These are phyloP conservation scores for Phrynosoma platyrhinos DNA, from an alignment of 2,113 vertebrate genomes.

Conservation along the genomic window DNA sequence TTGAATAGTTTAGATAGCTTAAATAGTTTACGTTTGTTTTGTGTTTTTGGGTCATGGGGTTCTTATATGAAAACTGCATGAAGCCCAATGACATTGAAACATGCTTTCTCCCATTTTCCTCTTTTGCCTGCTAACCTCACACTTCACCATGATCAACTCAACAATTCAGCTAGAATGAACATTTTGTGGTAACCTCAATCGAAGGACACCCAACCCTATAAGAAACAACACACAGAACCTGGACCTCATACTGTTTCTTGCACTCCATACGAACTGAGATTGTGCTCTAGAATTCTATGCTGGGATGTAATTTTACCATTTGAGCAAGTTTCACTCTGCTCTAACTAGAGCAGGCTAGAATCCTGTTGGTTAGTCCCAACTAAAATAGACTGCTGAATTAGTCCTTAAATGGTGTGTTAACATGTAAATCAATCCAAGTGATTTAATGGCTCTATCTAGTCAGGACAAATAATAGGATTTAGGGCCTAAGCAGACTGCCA, in stretches of 20 bases:
- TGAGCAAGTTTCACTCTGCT: background rate
- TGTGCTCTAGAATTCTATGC: background rate
- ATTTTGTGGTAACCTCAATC: background rate
- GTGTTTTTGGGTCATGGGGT: background rate
- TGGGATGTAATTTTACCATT: background rate
- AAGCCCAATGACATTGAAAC: background rate
- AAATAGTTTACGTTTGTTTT: background rate
- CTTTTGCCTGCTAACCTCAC: background rate
- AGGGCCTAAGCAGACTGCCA: too few relatives aligned
- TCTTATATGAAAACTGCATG: background rate
- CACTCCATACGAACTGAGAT: background rate
- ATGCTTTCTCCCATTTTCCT: background rate
- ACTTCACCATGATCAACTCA: too few relatives aligned
- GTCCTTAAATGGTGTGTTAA: too few relatives aligned
- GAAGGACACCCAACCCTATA: too few relatives aligned
- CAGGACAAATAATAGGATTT: too few relatives aligned
- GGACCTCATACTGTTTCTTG: background rate
- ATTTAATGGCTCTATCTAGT: too few relatives aligned
- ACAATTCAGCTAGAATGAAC: too few relatives aligned
- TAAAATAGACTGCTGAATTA: too few relatives aligned
- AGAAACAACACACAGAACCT: background rate
- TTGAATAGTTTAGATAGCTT: background rate
- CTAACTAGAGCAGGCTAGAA: background rate
- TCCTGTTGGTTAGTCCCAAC: background rate
- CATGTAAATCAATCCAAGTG: too few relatives aligned